Base-by-base conservation (phyloP, 2,113 vertebrate species). In the Hippocampus zosterae region DNA sequence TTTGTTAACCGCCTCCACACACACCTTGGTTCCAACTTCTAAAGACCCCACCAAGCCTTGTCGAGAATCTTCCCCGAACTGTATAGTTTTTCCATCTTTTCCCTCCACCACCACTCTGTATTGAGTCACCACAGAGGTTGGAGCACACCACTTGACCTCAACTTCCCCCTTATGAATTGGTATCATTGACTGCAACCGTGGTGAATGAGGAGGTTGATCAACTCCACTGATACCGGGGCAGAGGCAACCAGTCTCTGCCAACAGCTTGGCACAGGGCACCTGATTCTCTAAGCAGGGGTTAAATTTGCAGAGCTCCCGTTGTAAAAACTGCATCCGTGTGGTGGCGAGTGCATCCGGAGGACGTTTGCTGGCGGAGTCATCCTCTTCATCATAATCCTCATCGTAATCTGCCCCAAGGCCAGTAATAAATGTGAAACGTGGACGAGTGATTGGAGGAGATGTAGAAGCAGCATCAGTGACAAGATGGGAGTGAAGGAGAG, bases 131-230 rank as follows among this genome's bases (percentile, higher is more conserved):
- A 71, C 77, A 23, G 92, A 93, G 13, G 72, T 76, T 1, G 92
- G 92, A 19, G 92, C 90, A 2, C 92, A 93, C 90, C 92, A 93
- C n/a, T 81, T 71, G 8, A 92, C 84, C 41, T 85, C 80, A 10
- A 89, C 71, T 29, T 85, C 46, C 60, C 87, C 82, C 18, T 62
- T 9, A 16, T 23, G 72, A 68, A 78, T 15, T 46, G 81, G 81
- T 0, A 13, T n/a, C 60, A 93, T 21, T 2, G 44, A 23, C 7
- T 11, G 44, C 12, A 93, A 80, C 44, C 37, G 57, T 21, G 92
- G 92, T 7, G 90, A 0, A 0, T 70, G 75, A 53, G 92, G 92
- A 25, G 0, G 70, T 60, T 48, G 19, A 2, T 87, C 50, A 0
- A 64, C 68, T 27, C 83, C 85, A 27, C 84, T 92, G 57, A 87